Conservation (phyloP, 2,797 vertebrate species). For the Dermochelys coriacea region DNA sequence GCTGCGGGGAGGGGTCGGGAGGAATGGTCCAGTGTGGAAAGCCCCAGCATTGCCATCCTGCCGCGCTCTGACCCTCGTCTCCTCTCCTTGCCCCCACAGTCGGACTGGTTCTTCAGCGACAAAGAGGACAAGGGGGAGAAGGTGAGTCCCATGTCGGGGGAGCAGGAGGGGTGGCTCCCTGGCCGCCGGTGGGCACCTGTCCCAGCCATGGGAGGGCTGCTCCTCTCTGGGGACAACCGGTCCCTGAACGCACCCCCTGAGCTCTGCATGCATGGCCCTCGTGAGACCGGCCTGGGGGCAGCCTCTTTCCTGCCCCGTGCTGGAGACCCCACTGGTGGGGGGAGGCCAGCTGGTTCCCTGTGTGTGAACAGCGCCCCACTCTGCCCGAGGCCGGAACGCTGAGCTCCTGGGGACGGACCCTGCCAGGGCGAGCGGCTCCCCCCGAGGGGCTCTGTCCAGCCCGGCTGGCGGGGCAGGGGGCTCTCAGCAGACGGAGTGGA, state of each 20-base stretch:
- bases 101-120: constrained; percentile 95
- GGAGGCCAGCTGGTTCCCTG: neutral
- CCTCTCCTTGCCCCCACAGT: constrained; percentile 77
- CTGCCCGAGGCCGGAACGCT: neutral
- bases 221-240: neutral
- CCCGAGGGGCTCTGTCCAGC: neutral
- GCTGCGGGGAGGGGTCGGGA: neutral
- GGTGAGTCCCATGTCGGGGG: constrained; percentile 77
- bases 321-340: neutral
- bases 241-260: neutral
- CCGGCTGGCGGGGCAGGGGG: neutral
- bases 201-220: neutral
- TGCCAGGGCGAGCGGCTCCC: neutral
- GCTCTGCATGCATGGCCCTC: too few species aligned
- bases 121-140: constrained; percentile 94
- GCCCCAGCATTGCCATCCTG: neutral
- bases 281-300: too few species aligned
- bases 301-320: neutral
- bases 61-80: neutral
- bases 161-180: rapidly evolving
- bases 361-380: neutral
- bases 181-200: neutral
- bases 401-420: too few species aligned
- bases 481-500: too few species aligned
- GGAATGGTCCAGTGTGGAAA: neutral